Base-by-base conservation (phyloP, 2,888 invertebrate genomes). In the Odontocolon sp. region DNA sequence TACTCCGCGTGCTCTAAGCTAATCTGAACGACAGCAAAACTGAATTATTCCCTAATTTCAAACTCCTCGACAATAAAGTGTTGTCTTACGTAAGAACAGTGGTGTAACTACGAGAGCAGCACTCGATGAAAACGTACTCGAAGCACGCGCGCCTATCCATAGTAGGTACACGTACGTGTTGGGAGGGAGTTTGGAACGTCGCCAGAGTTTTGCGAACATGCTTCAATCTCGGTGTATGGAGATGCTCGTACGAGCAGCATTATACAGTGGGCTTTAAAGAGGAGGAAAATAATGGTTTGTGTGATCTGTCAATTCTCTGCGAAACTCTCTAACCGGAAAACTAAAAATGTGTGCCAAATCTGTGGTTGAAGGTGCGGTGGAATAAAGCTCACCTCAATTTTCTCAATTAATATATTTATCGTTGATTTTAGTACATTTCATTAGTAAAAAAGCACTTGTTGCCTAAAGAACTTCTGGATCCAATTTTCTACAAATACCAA, bases 261-360 rank as follows among this genome's bases (percentile, higher is more conserved):
- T 70, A n/a, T n/a, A n/a, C n/a, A 70, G 70, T 38, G 59, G 54
- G 67, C 38, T 59, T 70, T 56, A 59, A 61, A 66, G 70, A 76
- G 66, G 52, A 70, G 71, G 45, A 67, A 70, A 71, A 66, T 76
- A 66, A 70, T 66, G 54, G 66, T 76, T 66, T 71, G 61, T 61
- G 45, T 38, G 38, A 70, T 66, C 61, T 64, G 66, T 71, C 66
- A 52, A 76, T 66, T 70, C 52, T 59, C 40, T 33, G 23, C 6
- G 28, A 70, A 61, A 47, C 9, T 61, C 45, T 18, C 28, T 26
- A 23, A 18, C 5, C 2, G 21, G 23, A 9, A 18, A 45, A 21
- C 16, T 40, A 9, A 9, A 11, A 21, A 3, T 31, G 21, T 11
- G 16, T 6, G 8, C 42, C 16, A 47, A 23, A 21, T n/a, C 4